Base-by-base conservation (phyloP, 2,888 invertebrate species). In the Stenoptilia bipunctidactyla region DNA sequence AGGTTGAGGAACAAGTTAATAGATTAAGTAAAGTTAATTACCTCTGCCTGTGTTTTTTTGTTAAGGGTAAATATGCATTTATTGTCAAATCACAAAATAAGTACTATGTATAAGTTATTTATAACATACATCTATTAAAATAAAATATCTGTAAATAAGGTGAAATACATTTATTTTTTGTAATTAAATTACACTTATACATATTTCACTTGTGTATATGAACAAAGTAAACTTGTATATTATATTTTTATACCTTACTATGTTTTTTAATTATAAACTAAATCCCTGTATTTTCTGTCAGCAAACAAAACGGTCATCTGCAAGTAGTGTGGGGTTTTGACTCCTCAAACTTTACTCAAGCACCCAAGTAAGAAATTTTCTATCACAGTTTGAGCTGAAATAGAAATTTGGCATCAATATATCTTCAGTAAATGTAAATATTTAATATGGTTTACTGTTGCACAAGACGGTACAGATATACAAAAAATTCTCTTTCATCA, bases 361-460 rank as follows among this genome's bases (percentile, higher is more conserved):
- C 80, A 83, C 58, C 87, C 86, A 53, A 89, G 85, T 53, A 90
- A 75, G 68, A 88, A 88, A 67, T 92, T 92, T 68, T 92, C 92
- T 59, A 93, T 86, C 53, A 92, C 90, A 51, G 91, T 89, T 85
- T 92, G 92, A 20, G 92, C 90, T 87, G 86, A 52, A 85, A 87
- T 58, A 55, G 59, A 61, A 58, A 20, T n/a, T n/a, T n/a, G n/a
- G n/a, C n/a, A n/a, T n/a, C n/a, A n/a, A n/a, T n/a, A n/a, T n/a
- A n/a, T n/a, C n/a, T n/a, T n/a, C n/a, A n/a, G n/a, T n/a, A n/a
- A n/a, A n/a, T n/a, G n/a, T n/a, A n/a, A n/a, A n/a, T n/a, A n/a
- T n/a, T n/a, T n/a, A n/a, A n/a, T n/a, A n/a, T n/a, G n/a, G n/a
- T n/a, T n/a, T n/a, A n/a, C n/a, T n/a, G n/a, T n/a, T n/a, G n/a